These are phyloP conservation scores for Calonectris borealis DNA, from an alignment of 2,113 vertebrate genomes.

Conservation along the genomic window DNA sequence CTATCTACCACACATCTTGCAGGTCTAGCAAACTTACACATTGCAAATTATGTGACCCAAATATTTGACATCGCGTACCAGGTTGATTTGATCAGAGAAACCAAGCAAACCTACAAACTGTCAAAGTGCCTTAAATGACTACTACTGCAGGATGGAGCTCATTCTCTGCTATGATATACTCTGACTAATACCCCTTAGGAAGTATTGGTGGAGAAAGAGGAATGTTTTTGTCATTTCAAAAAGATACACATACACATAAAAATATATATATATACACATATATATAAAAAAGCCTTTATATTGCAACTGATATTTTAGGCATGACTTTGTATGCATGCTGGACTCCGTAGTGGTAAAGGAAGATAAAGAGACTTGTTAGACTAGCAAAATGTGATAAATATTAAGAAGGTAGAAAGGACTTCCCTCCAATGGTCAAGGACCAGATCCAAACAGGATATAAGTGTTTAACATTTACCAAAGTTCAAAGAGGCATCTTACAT, in stretches of 20 bases:
- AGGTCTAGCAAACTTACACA: neutral
- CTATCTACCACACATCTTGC: neutral
- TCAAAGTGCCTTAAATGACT: neutral
- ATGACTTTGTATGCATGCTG: neutral
- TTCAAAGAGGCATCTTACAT: neutral
- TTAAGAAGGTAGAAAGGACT: neutral
- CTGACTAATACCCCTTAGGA: neutral
- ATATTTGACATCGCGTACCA: fast-evolving
- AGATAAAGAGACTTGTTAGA: neutral
- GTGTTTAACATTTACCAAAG: neutral
- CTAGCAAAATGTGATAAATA: neutral
- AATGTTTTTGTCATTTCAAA: neutral
- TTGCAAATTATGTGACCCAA: neutral
- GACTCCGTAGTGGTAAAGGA: neutral
- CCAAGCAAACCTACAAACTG: neutral
- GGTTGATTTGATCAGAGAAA: neutral
- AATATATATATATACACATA: too few relatives aligned
- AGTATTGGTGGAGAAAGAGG: neutral
- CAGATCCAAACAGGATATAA: neutral
- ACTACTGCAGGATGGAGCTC: neutral
- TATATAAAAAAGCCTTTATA: neutral
- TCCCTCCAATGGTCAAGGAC: neutral
- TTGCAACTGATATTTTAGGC: neutral
- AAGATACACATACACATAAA: too few relatives aligned
- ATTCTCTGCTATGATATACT: neutral